Evolutionary conservation across 1,140 invertebrate species (phyloP).

Genomic region (Vanessa atalanta): DNA sequence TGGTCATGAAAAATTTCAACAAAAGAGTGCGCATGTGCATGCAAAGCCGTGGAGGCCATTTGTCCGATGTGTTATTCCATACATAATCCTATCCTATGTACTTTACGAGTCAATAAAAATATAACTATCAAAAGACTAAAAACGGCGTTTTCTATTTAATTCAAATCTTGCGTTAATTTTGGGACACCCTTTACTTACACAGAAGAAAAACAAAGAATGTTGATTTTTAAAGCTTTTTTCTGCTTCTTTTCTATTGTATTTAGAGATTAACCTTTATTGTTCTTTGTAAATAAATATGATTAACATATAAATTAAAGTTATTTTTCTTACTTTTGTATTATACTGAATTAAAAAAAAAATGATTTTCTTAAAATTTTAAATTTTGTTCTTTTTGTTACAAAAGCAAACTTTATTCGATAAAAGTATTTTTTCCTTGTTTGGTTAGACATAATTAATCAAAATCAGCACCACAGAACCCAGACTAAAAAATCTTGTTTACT

Average conservation of each 20-base stretch:
- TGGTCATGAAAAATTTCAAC: no score
- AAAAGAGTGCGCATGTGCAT: no score
- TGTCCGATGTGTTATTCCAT: no score
- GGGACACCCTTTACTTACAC: no score
- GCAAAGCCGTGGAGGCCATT: no score
- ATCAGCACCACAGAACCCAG: slow-evolving; percentile 33
- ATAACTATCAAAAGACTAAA: no score
- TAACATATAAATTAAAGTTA: slow-evolving; percentile 22
- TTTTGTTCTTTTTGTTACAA: slow-evolving; percentile 35
- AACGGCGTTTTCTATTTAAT: no score
- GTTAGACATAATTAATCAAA: slow-evolving; percentile 34
- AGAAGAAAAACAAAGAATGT: slow-evolving; percentile 40
- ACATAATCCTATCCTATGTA: no score
- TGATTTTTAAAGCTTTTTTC: slow-evolving; percentile 35
- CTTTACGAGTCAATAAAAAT: no score
- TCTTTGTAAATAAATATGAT: slow-evolving; percentile 10
- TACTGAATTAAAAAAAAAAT: slow-evolving; percentile 5
- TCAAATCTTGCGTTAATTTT: no score
- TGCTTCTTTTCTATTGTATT: slow-evolving; percentile 4
- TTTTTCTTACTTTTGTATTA: no score
- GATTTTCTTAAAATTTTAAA: slow-evolving; percentile 32
- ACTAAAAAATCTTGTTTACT: slow-evolving; percentile 34
- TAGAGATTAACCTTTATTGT: not conserved
- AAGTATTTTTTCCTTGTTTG: slow-evolving; percentile 38
- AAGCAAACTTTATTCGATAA: slow-evolving; percentile 40